A percentile compares a stretch with the other conserved stretches of the same genome.
Conservation (phyloP, 2,113 vertebrate species). For the Hippocampus guttulatus region DNA sequence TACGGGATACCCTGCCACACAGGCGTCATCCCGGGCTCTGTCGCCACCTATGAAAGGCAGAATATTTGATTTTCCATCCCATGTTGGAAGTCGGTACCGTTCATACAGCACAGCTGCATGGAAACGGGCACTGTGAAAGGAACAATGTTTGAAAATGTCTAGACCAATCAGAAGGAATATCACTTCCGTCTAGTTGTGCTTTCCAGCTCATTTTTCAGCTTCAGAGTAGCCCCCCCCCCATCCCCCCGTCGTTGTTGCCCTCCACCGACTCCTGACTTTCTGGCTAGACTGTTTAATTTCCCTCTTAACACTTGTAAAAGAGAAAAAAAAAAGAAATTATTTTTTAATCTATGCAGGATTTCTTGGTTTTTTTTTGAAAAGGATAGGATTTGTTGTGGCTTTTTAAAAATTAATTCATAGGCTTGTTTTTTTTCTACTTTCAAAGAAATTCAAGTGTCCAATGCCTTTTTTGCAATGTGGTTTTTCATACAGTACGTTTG, state of each 20-base stretch:
- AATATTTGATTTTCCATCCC: too few relatives aligned
- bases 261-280: constrained; percentile 57
- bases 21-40: too few relatives aligned
- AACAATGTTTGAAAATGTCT: not conserved
- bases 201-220: constrained; percentile 20
- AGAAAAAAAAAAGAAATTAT: constrained; percentile 48
- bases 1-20: too few relatives aligned
- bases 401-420: constrained; percentile 18
- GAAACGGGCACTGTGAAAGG: not conserved
- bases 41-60: too few relatives aligned
- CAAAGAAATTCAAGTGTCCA: constrained; percentile 58
- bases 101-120: not conserved
- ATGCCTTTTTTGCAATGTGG: constrained; percentile 69
- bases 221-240: constrained; percentile 33
- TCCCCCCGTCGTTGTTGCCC: constrained; percentile 1
- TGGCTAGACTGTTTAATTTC: constrained; percentile 46
- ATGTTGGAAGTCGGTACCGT: too few relatives aligned
- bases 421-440: constrained; percentile 37
- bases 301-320: constrained; percentile 54
- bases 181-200: not conserved
- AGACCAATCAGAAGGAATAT: constrained; percentile 21
- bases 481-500: constrained; percentile 37
- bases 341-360: constrained; percentile 76
- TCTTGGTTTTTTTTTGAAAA: constrained; percentile 25
- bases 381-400: constrained; percentile 27